Conservation (phyloP, 2,113 vertebrate species). For the Thamnaconus septentrionalis region DNA sequence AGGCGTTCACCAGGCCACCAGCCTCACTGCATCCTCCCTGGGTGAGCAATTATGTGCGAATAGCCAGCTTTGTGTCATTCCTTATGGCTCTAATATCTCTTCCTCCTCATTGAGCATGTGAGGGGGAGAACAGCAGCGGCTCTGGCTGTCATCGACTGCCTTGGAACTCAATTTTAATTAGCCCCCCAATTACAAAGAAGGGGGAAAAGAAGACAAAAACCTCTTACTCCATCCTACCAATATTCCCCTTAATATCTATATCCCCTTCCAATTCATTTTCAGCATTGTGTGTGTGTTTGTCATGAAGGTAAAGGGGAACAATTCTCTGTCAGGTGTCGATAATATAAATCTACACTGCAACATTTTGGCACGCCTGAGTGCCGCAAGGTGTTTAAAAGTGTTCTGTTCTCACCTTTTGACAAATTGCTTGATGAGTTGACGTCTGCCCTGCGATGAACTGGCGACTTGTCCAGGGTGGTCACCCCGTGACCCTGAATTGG, state of each 20-base stretch:
- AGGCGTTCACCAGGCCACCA: conserved; percentile 62
- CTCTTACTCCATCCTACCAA: conserved; percentile 10
- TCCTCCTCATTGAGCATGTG: conserved; percentile 63
- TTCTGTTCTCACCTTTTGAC: too few relatives aligned
- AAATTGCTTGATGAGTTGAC: too few relatives aligned
- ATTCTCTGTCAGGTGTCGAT: too few relatives aligned
- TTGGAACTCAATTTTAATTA: conserved; percentile 69
- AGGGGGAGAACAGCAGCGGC: conserved; percentile 42
- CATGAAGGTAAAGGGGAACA: conserved; percentile 39
- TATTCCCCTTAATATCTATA: conserved; percentile 25
- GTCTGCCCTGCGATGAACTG: too few relatives aligned
- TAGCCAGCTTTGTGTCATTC: conserved; percentile 70
- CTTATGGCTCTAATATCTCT: conserved; percentile 64
- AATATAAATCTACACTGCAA: too few relatives aligned
- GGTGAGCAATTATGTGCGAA: conserved; percentile 78
- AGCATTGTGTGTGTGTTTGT: conserved; percentile 34
- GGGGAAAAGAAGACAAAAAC: conserved; percentile 25
- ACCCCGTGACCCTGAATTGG: too few relatives aligned
- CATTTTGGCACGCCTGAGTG: too few relatives aligned
- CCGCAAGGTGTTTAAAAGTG: too few relatives aligned
- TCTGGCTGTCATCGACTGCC: conserved; percentile 48
- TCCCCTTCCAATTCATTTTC: conserved; percentile 35
- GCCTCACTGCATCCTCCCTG: conserved; percentile 69
- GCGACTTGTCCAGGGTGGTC: too few relatives aligned
- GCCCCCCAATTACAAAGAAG: conserved; percentile 47